Base-by-base conservation (phyloP, 2,888 invertebrate species). In the Hermaeophaga mercurialis region DNA sequence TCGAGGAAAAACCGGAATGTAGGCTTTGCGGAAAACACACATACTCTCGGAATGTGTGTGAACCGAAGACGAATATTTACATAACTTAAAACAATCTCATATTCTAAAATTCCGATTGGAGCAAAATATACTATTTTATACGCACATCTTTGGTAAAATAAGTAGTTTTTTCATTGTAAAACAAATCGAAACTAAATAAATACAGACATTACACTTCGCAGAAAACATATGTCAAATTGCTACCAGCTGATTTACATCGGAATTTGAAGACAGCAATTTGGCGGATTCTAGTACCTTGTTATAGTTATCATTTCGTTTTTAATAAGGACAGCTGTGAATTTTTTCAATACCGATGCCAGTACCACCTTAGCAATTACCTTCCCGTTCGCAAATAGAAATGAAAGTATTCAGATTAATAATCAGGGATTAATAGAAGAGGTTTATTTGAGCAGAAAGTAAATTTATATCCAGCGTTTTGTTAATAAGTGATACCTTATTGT, bases 141-240 rank as follows among this genome's bases (percentile, higher is more conserved):
- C n/a, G n/a, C n/a, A n/a, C n/a, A n/a, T n/a, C n/a, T n/a, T n/a
- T n/a, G n/a, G n/a, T n/a, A n/a, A n/a, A n/a, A n/a, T n/a, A n/a
- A n/a, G n/a, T n/a, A 31, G 5, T 12, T 12, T 9, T 31, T 4
- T 31, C 31, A 31, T n/a, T 31, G n/a, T 2, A 7, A 26, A 26
- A 26, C 6, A 12, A 31, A 31, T n/a, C 17, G 36, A 36, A 36
- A 3, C 9, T 9, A 17, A 3, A 4, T 17, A 15, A 15, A 9
- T n/a, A 8, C 36, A 36, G 11, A 36, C 17, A 36, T n/a, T 2
- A 36, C 5, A 36, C 15, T 17, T 8, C 15, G 36, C 17, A 36
- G 17, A n/a, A 63, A 68, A 71, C 71, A 73, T 65, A 71, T 71
- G 73, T 69, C 66, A 69, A 70, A 68, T 71, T 67, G 34, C 36